Evolutionary conservation across 2,113 vertebrate species (phyloP).

Genomic region (Chascanopsetta lugubris): DNA sequence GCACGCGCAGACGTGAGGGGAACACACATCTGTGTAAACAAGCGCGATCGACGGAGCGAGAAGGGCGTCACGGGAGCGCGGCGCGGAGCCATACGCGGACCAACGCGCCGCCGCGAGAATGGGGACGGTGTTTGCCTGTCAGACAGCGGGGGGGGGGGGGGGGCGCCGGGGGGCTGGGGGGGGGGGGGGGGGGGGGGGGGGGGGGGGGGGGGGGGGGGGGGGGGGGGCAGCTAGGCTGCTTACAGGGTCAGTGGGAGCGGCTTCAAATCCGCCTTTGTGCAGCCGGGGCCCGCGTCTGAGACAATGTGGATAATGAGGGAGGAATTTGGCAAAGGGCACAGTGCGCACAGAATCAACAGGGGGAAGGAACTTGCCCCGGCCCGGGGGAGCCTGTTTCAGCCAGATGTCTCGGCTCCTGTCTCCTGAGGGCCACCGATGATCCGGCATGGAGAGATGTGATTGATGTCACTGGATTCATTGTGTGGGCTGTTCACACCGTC

Average conservation of each 20-base stretch:
- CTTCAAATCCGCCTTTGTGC: slow-evolving; percentile 68
- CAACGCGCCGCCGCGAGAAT: slow-evolving; percentile 43
- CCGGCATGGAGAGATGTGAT: slow-evolving; percentile 35
- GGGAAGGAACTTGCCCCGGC: slow-evolving; percentile 53
- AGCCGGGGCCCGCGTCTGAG: slow-evolving; percentile 47
- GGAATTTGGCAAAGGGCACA: slow-evolving; percentile 50
- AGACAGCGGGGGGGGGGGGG: slow-evolving; percentile 51
- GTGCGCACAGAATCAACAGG: slow-evolving; percentile 19
- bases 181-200: slow-evolving; percentile 47
- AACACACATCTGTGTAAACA: slow-evolving; percentile 81
- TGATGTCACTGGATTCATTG: slow-evolving; percentile 41
- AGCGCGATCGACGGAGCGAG: slow-evolving; percentile 54
- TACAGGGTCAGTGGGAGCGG: slow-evolving; percentile 69
- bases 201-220: slow-evolving; percentile 48
- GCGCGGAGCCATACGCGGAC: slow-evolving; percentile 52
- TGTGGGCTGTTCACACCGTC: slow-evolving; percentile 8
- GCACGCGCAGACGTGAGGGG: slow-evolving; percentile 56
- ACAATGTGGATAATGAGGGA: slow-evolving; percentile 71
- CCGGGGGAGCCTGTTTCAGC: slow-evolving; percentile 48
- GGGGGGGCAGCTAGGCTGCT: slow-evolving; percentile 49
- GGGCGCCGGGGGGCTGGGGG: slow-evolving; percentile 26
- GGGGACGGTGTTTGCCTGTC: slow-evolving; percentile 52
- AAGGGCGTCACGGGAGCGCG: slow-evolving; percentile 35
- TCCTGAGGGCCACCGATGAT: slow-evolving; percentile 36
- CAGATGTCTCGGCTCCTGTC: slow-evolving; percentile 68